Conservation (phyloP, 2,113 vertebrate genomes). For the Crotalus horridus region DNA sequence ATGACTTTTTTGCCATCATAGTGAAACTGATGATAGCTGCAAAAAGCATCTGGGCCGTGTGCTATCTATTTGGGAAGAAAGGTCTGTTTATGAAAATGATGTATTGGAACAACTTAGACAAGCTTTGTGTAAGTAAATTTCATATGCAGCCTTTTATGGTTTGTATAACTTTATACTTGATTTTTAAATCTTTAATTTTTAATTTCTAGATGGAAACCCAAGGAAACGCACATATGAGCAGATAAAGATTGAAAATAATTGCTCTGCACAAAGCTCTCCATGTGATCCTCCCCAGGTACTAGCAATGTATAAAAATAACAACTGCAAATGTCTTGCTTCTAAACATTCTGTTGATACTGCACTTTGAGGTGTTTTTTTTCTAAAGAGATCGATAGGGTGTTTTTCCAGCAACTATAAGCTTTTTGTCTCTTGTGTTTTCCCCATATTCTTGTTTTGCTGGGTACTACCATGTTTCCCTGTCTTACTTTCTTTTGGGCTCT, state of each 20-base stretch:
- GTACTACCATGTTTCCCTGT: too few species aligned
- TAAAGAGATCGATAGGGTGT: conserved; percentile 7
- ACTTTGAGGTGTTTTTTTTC: conserved; percentile 38
- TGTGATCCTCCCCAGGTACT: conserved; percentile 90
- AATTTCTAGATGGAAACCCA: conserved; percentile 77
- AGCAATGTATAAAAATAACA: not conserved
- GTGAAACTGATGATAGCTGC: conserved; percentile 92
- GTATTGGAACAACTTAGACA: conserved; percentile 91
- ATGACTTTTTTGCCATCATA: conserved; percentile 57
- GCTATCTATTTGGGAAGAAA: conserved; percentile 97
- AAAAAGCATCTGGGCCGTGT: conserved; percentile 94
- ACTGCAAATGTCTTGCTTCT: not conserved
- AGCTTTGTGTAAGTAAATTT: conserved; percentile 85
- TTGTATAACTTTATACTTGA: conserved; percentile 38
- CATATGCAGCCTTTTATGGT: conserved; percentile 23
- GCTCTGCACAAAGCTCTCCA: conserved; percentile 85
- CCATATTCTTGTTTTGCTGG: not conserved
- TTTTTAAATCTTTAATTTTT: conserved; percentile 32
- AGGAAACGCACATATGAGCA: conserved; percentile 91
- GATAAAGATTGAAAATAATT: conserved; percentile 84
- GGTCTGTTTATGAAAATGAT: conserved; percentile 93
- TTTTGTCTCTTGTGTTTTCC: not conserved
- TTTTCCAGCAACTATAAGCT: not conserved
- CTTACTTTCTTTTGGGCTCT: too few species aligned
- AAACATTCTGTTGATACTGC: not conserved